A percentile compares a stretch with the other conserved stretches of the same genome.
phyloP scores from a whole-genome alignment of 2,797 vertebrate species.

The Artibeus lituratus region DNA sequence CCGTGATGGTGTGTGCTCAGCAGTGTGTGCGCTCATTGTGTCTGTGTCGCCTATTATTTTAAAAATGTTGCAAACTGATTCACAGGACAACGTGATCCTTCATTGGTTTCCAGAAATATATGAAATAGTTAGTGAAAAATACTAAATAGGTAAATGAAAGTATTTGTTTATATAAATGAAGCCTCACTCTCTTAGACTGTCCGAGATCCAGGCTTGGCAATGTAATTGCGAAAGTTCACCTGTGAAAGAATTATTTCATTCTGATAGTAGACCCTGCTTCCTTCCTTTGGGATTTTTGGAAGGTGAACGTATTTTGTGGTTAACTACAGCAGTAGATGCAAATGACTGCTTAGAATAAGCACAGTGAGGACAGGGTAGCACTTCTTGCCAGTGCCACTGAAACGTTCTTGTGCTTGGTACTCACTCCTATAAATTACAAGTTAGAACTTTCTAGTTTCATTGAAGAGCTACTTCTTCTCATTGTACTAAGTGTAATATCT shows the following conservation, averaged over 20 bases:
- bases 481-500: background rate
- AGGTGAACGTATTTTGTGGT: background rate
- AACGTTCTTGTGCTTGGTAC: background rate
- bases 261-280: background rate
- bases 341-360: background rate
- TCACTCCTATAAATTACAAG: background rate
- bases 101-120: background rate
- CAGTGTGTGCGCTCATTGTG: slow-evolving; percentile 34
- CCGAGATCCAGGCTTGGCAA: background rate
- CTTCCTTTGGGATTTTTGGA: background rate
- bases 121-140: slow-evolving; percentile 5
- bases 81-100: background rate
- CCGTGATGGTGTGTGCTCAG: slow-evolving; percentile 68
- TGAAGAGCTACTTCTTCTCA: background rate
- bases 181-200: background rate
- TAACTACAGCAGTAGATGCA: background rate
- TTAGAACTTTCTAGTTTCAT: background rate
- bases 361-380: background rate
- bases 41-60: background rate
- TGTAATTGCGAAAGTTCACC: background rate
- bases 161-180: background rate
- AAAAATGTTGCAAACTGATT: background rate
- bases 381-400: background rate
- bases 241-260: background rate
- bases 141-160: background rate